A percentile compares a stretch with the other conserved stretches of the same genome.
Conservation (phyloP, 2,888 invertebrate species). For the Sminthurides aquaticus region DNA sequence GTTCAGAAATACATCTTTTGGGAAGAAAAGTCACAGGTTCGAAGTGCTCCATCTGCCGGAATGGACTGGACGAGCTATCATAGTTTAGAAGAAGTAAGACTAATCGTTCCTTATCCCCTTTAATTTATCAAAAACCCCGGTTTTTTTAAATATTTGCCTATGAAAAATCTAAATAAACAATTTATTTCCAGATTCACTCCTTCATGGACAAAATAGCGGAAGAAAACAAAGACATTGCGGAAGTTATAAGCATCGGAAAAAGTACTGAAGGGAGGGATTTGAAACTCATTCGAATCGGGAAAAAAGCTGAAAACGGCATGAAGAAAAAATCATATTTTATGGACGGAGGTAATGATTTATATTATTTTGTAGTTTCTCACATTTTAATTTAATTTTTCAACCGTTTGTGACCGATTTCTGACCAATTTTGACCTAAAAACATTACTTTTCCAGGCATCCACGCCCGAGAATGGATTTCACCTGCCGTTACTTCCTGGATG, state of each 20-base stretch:
- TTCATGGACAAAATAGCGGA: constrained; percentile 38
- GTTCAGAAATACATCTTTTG: neutral
- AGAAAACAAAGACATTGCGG: constrained; percentile 35
- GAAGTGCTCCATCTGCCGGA: neutral
- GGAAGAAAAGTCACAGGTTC: neutral
- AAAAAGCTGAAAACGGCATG: constrained; percentile 9
- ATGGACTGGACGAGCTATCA: constrained; percentile 11
- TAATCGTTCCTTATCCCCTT: too few species aligned
- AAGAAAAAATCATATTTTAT: constrained; percentile 32
- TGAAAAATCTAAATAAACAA: too few species aligned
- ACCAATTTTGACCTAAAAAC: neutral
- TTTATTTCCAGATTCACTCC: constrained; percentile 38
- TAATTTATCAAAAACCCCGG: too few species aligned
- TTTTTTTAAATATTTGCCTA: too few species aligned
- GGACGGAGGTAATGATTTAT: constrained; percentile 26
- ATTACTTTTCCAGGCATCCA: constrained; percentile 58
- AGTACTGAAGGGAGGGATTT: constrained; percentile 42
- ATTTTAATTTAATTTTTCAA: too few species aligned
- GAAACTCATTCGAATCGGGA: constrained; percentile 43
- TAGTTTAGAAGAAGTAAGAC: neutral
- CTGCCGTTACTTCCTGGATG: constrained; percentile 67
- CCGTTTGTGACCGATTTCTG: too few species aligned
- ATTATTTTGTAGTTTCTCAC: too few species aligned
- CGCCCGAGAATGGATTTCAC: constrained; percentile 80
- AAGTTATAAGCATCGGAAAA: constrained; percentile 42